Evolutionary conservation across 1,140 invertebrate species (phyloP), one percentile per base, ranked within the genome.

Genomic region (Himalopsyche phryganea): DNA sequence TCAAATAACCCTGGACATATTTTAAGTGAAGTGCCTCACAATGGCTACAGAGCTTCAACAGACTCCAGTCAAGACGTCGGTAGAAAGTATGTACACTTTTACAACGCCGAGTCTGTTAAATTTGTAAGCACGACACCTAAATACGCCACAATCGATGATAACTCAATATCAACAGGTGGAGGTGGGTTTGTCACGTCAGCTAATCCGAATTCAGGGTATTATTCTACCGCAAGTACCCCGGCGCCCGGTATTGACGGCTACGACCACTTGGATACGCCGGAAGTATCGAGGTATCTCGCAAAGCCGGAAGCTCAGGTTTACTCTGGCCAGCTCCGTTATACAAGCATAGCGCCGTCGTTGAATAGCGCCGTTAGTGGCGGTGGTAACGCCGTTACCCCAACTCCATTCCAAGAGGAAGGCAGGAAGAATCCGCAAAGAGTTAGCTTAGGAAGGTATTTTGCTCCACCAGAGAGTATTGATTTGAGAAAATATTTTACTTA

Each of bases 41-140:
- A 10, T 32, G n/a, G n/a, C n/a, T 48, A 35, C 14, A 33, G 51
- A 5, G 17, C 50, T 9, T 44, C 52, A 36, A 55, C 42, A 23
- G 13, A 23, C 20, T 40, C 52, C 45, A 9, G 23, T 3, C 36
- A 49, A 41, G 54, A 50, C 15, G 33, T 41, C 1, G 47, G 42
- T 40, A 58, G 38, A 35, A 58, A 53, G 10, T 60, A 60, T 15
- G 35, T 45, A 6, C 58, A 60, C 14, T 60, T 38, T 23, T 56
- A 48, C 33, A 28, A 61, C 36, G 50, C 52, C n/a, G 41, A 56
- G 20, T 55, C 52, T 2, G 59, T 56, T 23, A 56, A 61, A 48
- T 61, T 61, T 18, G 33, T 61, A 5, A 56, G 52, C 13, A 61
- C 59, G 0, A 61, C 59, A 10, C 59, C 59, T 6, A 61, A 61